Percentiles rank a stretch among this genome's conserved stretches.
Evolutionary conservation across 2,113 vertebrate species (phyloP).

Genomic region (Corythornis vintsioides): DNA sequence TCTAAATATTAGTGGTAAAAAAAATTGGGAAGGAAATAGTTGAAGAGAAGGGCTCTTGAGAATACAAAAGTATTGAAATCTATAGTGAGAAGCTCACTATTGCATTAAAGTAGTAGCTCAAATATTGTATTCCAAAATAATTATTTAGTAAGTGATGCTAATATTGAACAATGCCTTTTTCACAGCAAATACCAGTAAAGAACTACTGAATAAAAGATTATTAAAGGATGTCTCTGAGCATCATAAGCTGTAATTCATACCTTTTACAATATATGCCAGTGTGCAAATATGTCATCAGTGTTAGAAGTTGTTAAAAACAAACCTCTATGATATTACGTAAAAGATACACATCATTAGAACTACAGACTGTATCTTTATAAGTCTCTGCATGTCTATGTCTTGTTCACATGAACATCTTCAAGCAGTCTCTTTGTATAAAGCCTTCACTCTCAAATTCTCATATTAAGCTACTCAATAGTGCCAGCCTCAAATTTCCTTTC

Average conservation of each 20-base stretch:
- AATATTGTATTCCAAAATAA: background rate
- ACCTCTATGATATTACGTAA: background rate
- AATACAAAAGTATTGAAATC: background rate
- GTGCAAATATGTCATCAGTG: background rate
- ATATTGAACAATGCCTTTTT: background rate
- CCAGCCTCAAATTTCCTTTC: background rate
- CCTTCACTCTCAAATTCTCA: background rate
- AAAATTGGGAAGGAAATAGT: background rate
- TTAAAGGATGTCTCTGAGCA: background rate
- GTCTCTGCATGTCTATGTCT: background rate
- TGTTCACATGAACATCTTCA: background rate
- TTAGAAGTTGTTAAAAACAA: background rate
- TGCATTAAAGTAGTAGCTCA: background rate
- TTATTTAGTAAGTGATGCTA: background rate
- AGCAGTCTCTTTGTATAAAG: background rate
- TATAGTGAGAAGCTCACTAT: background rate
- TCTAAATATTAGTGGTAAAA: background rate
- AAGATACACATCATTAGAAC: background rate
- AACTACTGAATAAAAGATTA: background rate
- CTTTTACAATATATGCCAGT: background rate
- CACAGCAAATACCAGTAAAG: background rate
- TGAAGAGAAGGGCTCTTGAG: background rate
- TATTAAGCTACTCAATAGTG: background rate
- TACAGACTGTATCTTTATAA: background rate
- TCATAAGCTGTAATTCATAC: background rate